Conservation (phyloP, 2,113 vertebrate genomes). For the Hucho hucho region DNA sequence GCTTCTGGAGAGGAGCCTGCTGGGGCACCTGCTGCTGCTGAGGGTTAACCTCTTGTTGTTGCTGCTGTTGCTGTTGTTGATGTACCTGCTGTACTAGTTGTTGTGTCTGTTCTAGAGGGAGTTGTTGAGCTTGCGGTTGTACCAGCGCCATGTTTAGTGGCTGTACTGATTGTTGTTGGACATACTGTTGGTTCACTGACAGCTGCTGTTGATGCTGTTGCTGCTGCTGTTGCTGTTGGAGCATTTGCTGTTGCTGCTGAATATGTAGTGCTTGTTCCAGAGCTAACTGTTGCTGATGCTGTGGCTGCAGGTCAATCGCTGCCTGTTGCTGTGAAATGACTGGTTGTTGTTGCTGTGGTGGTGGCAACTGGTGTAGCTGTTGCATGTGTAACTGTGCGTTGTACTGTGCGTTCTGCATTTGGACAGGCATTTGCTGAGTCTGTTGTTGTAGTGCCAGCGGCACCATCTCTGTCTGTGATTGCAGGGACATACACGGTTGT, state of each 20-base stretch:
- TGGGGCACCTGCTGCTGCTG: conserved; percentile 39
- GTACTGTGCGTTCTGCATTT: conserved; percentile 42
- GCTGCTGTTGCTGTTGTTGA: conserved; percentile 38
- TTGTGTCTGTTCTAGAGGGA: conserved; percentile 46
- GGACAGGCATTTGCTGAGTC: conserved; percentile 34
- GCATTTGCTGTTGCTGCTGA: conserved; percentile 58
- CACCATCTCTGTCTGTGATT: conserved; percentile 30
- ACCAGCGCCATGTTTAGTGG: conserved; percentile 31
- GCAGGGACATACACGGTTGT: conserved; percentile 40
- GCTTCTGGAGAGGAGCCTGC: conserved; percentile 56
- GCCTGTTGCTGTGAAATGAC: conserved; percentile 43
- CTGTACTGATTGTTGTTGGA: conserved; percentile 53
- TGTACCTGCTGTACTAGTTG: conserved; percentile 41
- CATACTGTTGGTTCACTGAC: conserved; percentile 22
- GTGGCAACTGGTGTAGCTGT: conserved; percentile 22
- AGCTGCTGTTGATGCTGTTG: conserved; percentile 23
- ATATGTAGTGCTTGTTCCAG: conserved; percentile 23
- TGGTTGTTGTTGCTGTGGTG: conserved; percentile 26
- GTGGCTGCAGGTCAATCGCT: conserved; percentile 1
- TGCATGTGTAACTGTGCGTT: conserved; percentile 46
- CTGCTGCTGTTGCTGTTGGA: conserved; percentile 49
- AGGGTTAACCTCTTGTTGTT: conserved; percentile 44
- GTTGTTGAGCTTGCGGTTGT: conserved; percentile 49
- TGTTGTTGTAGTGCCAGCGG: conserved; percentile 43
- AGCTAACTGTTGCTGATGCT: conserved; percentile 20